Evolutionary conservation across 2,797 vertebrate genomes (phyloP).

Genomic region (Mus caroli): DNA sequence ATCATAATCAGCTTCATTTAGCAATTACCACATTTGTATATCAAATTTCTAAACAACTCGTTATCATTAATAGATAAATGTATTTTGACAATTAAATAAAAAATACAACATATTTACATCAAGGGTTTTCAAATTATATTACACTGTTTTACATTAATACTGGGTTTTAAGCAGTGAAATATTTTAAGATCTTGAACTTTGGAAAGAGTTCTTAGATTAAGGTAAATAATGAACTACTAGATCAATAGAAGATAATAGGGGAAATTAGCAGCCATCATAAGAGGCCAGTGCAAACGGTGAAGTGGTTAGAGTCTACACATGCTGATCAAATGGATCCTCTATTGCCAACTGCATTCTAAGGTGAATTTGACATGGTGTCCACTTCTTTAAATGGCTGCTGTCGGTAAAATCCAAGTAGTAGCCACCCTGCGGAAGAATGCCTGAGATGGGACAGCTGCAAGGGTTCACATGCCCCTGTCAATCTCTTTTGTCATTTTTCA

Average conservation of each 20-base stretch:
- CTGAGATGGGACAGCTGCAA: constrained; percentile 81
- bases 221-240: neutral
- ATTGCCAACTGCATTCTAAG: constrained; percentile 64
- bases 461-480: constrained; percentile 74
- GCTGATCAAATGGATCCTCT: constrained; percentile 10
- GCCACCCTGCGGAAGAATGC: constrained; percentile 79
- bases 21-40: neutral
- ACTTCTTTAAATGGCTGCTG: constrained; percentile 77
- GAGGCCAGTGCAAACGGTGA: neutral
- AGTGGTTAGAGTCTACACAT: neutral
- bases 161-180: neutral
- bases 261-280: neutral
- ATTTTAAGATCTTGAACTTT: neutral
- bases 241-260: neutral
- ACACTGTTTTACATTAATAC: neutral
- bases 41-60: neutral
- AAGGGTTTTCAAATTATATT: neutral
- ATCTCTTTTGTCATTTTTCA: constrained; percentile 81
- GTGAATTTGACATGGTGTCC: constrained; percentile 67
- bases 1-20: neutral
- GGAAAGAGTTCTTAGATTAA: constrained; percentile 13
- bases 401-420: constrained; percentile 76
- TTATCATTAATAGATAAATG: neutral
- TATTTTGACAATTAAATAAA: neutral
- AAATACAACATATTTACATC: neutral